A percentile compares a stretch with the other conserved stretches of the same genome.
phyloP scores from a whole-genome alignment of 2,113 vertebrate species.

The Cervus canadensis region DNA sequence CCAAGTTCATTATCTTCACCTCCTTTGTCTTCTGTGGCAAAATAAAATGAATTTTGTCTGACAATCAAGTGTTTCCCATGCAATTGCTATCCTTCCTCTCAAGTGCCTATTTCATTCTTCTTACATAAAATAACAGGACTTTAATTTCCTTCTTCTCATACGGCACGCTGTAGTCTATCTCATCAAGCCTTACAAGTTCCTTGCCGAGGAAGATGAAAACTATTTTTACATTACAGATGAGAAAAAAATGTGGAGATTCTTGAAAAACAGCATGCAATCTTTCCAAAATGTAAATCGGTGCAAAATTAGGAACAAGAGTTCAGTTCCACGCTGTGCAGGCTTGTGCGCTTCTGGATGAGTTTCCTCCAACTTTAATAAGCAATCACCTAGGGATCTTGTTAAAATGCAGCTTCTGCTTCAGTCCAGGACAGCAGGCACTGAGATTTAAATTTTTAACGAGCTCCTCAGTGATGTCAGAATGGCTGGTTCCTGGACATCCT shows the following conservation, averaged over 20 bases:
- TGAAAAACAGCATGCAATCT: not conserved
- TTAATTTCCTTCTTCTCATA: not conserved
- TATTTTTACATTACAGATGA: not conserved
- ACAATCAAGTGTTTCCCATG: conserved; percentile 23
- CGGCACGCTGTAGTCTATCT: not conserved
- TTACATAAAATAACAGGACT: not conserved
- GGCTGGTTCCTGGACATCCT: not conserved
- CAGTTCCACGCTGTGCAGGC: not conserved
- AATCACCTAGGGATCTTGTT: not conserved
- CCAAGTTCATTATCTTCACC: conserved; percentile 38
- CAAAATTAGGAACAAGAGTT: not conserved
- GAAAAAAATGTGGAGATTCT: not conserved
- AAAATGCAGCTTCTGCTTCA: not conserved
- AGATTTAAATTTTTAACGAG: not conserved
- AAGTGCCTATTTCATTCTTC: not conserved
- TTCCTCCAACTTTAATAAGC: not conserved
- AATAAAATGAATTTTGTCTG: conserved; percentile 29
- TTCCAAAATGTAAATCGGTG: not conserved
- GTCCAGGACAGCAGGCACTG: no score
- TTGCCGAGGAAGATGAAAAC: conserved; percentile 9
- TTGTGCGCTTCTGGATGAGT: not conserved
- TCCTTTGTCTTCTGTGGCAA: not conserved
- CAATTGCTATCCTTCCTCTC: conserved; percentile 33
- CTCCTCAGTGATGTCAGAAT: not conserved
- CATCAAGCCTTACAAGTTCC: not conserved